Base-by-base conservation (phyloP, 2,113 vertebrate species). In the Oenanthe melanoleuca region DNA sequence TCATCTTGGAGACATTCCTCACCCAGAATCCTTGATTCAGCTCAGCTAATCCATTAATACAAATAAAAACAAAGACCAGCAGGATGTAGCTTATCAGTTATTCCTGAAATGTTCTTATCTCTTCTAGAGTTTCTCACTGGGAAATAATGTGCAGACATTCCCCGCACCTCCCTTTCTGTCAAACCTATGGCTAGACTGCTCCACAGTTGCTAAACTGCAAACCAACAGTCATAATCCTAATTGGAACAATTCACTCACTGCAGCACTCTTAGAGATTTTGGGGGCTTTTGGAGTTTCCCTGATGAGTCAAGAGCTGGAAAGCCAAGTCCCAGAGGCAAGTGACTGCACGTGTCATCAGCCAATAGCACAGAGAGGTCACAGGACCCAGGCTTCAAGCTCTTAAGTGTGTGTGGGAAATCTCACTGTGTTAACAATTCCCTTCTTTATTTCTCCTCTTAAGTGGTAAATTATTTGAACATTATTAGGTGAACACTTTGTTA, bases 51-150 rank as follows among this genome's bases (percentile, higher is more conserved):
- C 52, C 72, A 38, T 61, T 91, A 81, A 61, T 63, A 80, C 50
- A 89, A 92, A 91, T 81, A 88, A 84, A 95, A 92, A 40, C 42
- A 86, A 95, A 75, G 19, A 80, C 25, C 26, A 86, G 29, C 71
- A 92, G 86, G 90, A 96, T 96, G 79, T 84, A 81, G 14, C 6
- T 93, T 88, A 93, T 88, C 90, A 94, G 73, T 87, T 85, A 92
- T 91, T 95, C 70, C 86, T 89, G 83, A 93, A 93, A 89, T 79
- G 65, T 82, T 84, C 83, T 93, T 95, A 92, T 93, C 83, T 95
- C 47, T 74, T 64, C 37, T 42, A 75, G 64, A 60, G 22, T 88
- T 92, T 88, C 82, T 94, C 61, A 61, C 53, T 84, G 65, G 72
- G 88, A 95, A 92, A 86, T 92, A 75, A 91, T 33, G n/a, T 49